A percentile compares a stretch with the other conserved stretches of the same genome.
Conservation (phyloP, 1,140 invertebrate species). For the Drosophila pachea region DNA sequence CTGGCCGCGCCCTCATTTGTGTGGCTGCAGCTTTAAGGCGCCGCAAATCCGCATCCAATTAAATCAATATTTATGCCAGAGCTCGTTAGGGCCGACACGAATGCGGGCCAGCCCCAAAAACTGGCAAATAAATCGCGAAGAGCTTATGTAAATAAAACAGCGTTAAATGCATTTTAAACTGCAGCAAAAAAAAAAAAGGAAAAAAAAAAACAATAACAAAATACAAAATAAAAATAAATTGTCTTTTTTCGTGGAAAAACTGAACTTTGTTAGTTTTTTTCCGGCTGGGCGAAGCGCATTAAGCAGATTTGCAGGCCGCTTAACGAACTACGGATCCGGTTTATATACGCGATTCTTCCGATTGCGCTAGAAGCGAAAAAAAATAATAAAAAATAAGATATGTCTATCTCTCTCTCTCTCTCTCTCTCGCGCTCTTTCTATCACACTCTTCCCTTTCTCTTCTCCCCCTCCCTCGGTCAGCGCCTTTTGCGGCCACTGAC, state of each 20-base stretch:
- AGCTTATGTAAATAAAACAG: conserved; percentile 32
- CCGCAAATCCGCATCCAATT: conserved; percentile 26
- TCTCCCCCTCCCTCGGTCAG: no score
- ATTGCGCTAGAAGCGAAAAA: no score
- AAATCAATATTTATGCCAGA: conserved; percentile 18
- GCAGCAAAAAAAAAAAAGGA: conserved; percentile 9
- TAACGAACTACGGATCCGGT: background rate
- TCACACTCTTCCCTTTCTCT: background rate
- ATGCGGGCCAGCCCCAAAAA: background rate
- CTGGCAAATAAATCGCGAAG: conserved; percentile 5
- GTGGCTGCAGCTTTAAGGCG: conserved; percentile 25
- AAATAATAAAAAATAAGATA: no score
- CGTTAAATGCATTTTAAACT: conserved; percentile 39
- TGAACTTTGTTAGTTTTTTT: conserved; percentile 7
- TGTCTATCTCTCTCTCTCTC: no score
- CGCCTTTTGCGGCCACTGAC: no score
- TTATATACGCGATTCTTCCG: no score
- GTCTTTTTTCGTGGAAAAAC: background rate
- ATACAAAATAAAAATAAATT: background rate
- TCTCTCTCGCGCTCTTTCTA: background rate
- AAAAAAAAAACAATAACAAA: background rate
- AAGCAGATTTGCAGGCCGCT: background rate
- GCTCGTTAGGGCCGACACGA: no score
- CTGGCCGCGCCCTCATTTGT: background rate
- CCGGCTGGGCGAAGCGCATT: conserved; percentile 8